These are phyloP conservation scores for Coenonympha arcania DNA, from an alignment of 2,888 invertebrate genomes.

Conservation along the genomic window DNA sequence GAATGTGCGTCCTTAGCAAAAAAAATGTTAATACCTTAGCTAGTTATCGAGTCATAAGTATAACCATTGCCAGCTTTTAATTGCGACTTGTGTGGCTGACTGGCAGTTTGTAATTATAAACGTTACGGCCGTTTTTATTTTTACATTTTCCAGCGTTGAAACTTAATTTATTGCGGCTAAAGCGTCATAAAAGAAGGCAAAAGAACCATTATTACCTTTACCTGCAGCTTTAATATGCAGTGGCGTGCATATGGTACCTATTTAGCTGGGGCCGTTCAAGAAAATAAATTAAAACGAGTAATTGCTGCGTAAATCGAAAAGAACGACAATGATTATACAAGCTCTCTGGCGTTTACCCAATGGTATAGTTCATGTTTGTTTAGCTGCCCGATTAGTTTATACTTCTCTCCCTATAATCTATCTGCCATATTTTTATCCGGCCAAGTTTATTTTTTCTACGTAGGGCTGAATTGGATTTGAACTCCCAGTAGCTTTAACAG, in stretches of 20 bases:
- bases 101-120: constrained; percentile 15
- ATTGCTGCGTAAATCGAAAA: neutral
- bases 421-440: too few relatives aligned
- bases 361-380: neutral
- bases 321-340: neutral
- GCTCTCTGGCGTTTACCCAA: neutral
- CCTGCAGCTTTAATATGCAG: constrained; percentile 1
- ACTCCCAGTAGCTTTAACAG: too few relatives aligned
- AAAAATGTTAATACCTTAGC: constrained; percentile 3
- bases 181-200: constrained; percentile 6
- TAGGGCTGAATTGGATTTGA: too few relatives aligned
- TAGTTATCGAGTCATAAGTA: constrained; percentile 17
- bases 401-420: too few relatives aligned
- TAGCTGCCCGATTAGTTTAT: too few relatives aligned
- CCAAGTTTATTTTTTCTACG: too few relatives aligned
- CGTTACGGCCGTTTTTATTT: constrained; percentile 9
- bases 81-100: constrained; percentile 16
- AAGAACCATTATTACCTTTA: neutral
- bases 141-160: constrained; percentile 2
- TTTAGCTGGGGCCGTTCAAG: neutral
- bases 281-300: neutral
- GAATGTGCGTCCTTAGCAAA: neutral
- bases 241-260: constrained; percentile 1
- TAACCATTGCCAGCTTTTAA: constrained; percentile 14
- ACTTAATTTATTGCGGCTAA: constrained; percentile 3